Evolutionary conservation across 2,888 invertebrate genomes (phyloP).

Genomic region (Stenoptilia bipunctidactyla): DNA sequence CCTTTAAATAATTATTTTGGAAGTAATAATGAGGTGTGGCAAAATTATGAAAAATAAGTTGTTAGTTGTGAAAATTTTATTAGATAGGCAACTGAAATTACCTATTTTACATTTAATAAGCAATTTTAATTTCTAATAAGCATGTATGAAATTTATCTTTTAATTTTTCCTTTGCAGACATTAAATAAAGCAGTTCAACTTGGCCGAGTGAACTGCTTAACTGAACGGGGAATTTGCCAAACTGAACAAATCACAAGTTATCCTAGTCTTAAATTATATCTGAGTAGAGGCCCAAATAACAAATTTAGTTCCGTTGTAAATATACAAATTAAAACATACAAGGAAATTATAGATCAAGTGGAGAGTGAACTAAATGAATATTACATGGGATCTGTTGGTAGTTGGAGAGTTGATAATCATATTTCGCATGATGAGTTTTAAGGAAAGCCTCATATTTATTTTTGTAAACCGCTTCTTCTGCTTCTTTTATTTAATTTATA

Average conservation of each 20-base stretch:
- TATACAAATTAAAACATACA: slow-evolving; percentile 32
- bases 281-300: slow-evolving; percentile 29
- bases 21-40: too few species aligned
- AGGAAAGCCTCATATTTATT: too few species aligned
- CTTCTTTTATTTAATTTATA: too few species aligned
- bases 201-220: slow-evolving; percentile 55
- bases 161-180: slow-evolving; percentile 30
- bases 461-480: too few species aligned
- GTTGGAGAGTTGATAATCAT: slow-evolving; percentile 21
- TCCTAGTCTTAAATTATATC: slow-evolving; percentile 46
- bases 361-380: slow-evolving; percentile 32
- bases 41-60: too few species aligned
- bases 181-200: slow-evolving; percentile 43
- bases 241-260: slow-evolving; percentile 50
- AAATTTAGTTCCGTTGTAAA: slow-evolving; percentile 31
- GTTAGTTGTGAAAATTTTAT: too few species aligned
- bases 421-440: slow-evolving; percentile 49
- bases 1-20: too few species aligned
- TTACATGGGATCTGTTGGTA: slow-evolving; percentile 24
- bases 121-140: too few species aligned
- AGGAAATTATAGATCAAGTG: slow-evolving; percentile 29
- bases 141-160: too few species aligned
- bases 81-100: too few species aligned
- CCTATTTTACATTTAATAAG: too few species aligned
- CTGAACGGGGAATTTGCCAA: slow-evolving; percentile 47